Evolutionary conservation across 2,888 invertebrate species (phyloP).

Genomic region (Thysanoteuthis rhombus): DNA sequence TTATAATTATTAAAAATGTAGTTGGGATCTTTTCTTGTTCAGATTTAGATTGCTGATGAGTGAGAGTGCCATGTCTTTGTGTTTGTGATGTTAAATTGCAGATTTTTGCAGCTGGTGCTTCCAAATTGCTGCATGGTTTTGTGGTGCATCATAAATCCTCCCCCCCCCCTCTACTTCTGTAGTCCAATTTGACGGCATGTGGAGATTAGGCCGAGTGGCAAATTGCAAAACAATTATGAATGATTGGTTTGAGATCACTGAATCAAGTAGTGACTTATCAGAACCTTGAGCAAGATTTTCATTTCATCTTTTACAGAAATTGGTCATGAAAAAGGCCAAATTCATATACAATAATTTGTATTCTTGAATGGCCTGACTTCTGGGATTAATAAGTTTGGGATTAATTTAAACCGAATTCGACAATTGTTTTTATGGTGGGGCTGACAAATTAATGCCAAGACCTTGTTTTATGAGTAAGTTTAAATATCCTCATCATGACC

Average conservation of each 20-base stretch:
- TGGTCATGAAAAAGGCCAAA: background rate
- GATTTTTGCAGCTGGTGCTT: background rate
- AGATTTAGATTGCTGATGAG: background rate
- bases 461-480: too few relatives aligned
- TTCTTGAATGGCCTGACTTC: too few relatives aligned
- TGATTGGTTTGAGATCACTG: background rate
- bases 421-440: too few relatives aligned
- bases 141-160: background rate
- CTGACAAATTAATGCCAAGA: too few relatives aligned
- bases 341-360: background rate
- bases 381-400: too few relatives aligned
- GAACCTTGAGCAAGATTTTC: background rate
- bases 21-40: too few relatives aligned
- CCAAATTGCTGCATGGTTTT: background rate
- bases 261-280: background rate
- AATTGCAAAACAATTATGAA: background rate
- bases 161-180: background rate
- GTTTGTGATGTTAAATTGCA: background rate
- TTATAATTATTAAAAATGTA: too few relatives aligned
- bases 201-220: background rate
- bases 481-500: too few relatives aligned
- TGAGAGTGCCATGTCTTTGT: background rate
- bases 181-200: background rate
- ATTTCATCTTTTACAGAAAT: too few relatives aligned
- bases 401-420: too few relatives aligned